Evolutionary conservation across 2,888 invertebrate species (phyloP).

Genomic region (Meghimatium bilineatum): DNA sequence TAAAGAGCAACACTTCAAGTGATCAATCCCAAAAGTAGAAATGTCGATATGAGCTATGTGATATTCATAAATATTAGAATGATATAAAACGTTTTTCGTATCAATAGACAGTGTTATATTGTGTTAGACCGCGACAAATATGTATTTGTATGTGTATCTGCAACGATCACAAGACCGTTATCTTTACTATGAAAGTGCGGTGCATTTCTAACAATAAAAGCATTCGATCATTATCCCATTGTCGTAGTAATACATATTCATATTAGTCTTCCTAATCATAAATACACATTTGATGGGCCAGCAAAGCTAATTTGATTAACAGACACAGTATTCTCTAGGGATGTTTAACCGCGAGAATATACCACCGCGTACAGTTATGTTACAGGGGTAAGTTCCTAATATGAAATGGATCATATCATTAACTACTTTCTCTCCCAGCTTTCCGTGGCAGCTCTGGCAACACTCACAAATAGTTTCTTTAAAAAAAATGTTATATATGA

Average conservation of each 20-base stretch:
- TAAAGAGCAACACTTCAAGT: too few species aligned
- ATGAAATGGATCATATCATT: neutral
- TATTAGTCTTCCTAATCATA: neutral
- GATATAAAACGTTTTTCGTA: too few species aligned
- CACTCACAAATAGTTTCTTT: too few species aligned
- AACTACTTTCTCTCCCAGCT: neutral
- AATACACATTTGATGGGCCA: neutral
- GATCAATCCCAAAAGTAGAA: too few species aligned
- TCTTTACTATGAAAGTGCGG: neutral
- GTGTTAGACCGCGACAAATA: too few species aligned
- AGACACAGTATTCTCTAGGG: neutral
- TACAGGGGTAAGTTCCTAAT: neutral
- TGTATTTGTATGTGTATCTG: too few species aligned
- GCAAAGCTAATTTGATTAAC: neutral
- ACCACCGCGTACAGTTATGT: neutral
- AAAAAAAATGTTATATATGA: too few species aligned
- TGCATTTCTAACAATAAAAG: neutral
- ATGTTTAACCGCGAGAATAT: neutral
- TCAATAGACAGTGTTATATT: too few species aligned
- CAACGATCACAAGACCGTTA: too few species aligned
- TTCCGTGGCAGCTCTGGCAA: too few species aligned
- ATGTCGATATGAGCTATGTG: too few species aligned
- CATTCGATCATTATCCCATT: neutral
- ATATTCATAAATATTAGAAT: too few species aligned
- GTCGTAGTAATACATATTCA: neutral